Conservation (phyloP, 1,140 invertebrate genomes). For the Tetragnatha versicolor region DNA sequence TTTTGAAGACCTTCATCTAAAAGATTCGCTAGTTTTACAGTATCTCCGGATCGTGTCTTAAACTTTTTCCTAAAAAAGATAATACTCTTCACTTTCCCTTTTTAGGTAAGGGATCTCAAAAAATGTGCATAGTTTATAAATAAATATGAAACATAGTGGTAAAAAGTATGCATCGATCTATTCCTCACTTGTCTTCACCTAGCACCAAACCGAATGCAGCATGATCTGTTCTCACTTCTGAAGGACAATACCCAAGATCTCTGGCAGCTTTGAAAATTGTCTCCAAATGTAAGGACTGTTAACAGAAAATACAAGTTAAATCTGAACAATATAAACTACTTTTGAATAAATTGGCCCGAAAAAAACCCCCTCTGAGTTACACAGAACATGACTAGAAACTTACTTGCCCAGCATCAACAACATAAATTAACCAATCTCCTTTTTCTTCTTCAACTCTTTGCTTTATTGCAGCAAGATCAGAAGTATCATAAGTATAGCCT, state of each 20-base stretch:
- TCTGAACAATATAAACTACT: slow-evolving; percentile 6
- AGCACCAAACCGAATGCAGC: slow-evolving; percentile 96
- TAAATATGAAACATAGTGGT: too few species aligned
- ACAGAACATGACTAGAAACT: background rate
- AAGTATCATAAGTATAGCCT: slow-evolving; percentile 99
- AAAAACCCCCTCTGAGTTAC: too few species aligned
- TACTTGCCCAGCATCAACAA: slow-evolving; percentile 92
- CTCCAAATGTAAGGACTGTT: slow-evolving; percentile 80
- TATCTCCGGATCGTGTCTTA: slow-evolving; percentile 97
- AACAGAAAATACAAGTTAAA: background rate
- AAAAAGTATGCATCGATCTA: too few species aligned
- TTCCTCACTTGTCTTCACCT: slow-evolving; percentile 90
- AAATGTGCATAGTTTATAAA: too few species aligned
- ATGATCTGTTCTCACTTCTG: slow-evolving; percentile 80
- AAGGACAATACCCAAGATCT: slow-evolving; percentile 73
- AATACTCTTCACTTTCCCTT: too few species aligned
- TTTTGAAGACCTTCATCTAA: slow-evolving; percentile 81
- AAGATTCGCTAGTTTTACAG: slow-evolving; percentile 87
- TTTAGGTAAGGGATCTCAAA: too few species aligned
- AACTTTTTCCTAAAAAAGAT: slow-evolving; percentile 90
- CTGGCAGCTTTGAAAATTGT: slow-evolving; percentile 68
- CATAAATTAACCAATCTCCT: slow-evolving; percentile 91
- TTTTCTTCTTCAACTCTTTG: slow-evolving; percentile 89
- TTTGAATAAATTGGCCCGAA: background rate
- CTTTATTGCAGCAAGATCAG: slow-evolving; percentile 91